A percentile compares a stretch with the other conserved stretches of the same genome.
Conservation (phyloP, 2,888 invertebrate species). For the Ornithoptera alexandrae region DNA sequence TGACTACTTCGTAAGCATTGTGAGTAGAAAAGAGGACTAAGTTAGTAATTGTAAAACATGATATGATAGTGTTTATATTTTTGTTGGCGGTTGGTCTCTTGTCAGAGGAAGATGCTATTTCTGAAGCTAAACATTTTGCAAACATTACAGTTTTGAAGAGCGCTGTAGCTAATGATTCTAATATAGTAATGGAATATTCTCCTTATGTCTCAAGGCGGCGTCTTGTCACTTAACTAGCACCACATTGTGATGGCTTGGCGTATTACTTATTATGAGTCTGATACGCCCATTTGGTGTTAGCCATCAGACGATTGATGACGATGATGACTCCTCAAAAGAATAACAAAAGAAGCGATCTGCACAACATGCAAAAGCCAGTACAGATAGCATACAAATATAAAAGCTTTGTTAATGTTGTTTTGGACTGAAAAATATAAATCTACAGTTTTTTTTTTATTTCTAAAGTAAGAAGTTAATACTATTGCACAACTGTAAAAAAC, state of each 20-base stretch:
- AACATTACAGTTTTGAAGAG: no score
- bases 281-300: neutral
- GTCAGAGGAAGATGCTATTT: no score
- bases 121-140: no score
- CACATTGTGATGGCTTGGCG: no score
- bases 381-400: neutral
- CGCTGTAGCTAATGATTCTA: neutral
- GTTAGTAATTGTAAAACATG: neutral
- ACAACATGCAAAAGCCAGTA: neutral
- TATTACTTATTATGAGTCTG: no score
- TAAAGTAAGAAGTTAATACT: conserved; percentile 5
- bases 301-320: neutral
- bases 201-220: no score
- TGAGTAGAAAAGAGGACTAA: neutral
- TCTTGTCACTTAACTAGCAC: no score
- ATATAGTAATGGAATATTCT: no score
- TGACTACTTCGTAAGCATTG: neutral
- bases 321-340: neutral
- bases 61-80: neutral
- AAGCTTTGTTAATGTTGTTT: neutral
- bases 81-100: neutral
- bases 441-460: neutral
- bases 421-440: neutral
- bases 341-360: neutral
- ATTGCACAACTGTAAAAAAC: conserved; percentile 3